Evolutionary conservation across 2,113 vertebrate genomes (phyloP), one percentile per base, ranked within the genome.

Genomic region (Cyanocitta stelleri): DNA sequence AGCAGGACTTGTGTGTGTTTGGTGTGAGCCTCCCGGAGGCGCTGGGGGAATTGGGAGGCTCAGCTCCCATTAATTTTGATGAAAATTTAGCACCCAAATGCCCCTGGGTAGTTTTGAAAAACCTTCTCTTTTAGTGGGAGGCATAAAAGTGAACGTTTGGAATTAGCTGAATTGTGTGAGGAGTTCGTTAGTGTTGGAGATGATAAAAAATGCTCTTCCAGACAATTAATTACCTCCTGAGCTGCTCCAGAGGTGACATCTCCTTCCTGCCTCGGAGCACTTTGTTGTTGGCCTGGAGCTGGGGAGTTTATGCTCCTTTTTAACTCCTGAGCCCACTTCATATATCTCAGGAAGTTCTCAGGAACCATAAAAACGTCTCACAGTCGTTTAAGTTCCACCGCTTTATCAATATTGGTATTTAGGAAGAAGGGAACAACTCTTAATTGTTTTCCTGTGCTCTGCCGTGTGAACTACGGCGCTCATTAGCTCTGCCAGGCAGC

Each of bases 341-440:
- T 82, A 17, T 66, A 83, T 73, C 67, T 93, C 62, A 71, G 75
- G 71, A 80, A 73, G 67, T 85, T 91, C 93, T 95, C n/a, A 32
- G 75, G 27, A 79, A 3, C 89, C 49, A 7, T 91, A 82, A 95
- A 95, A 73, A 87, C 2, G 11, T 82, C 87, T 73, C 56, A 33
- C 14, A 39, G 87, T n/a, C 18, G 22, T 94, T 91, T 69, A 82
- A 63, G 54, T 49, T 52, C 71, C 93, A 20, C 77, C 63, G 5
- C 91, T 95, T 96, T 35, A 95, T 95, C 95, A 88, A 84, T 93
- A 93, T 86, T 61, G 89, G 81, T 85, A 61, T 95, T 96, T 95
- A 85, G 93, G 85, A 82, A 75, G 84, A 72, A 37, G 58, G 68
- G 43, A 69, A 73, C 22, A 52, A 14, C 89, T 78, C 76, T 56